Evolutionary conservation across 2,888 invertebrate genomes (phyloP), one percentile per base, ranked within the genome.

Genomic region (Lissocephala sabroskyi): DNA sequence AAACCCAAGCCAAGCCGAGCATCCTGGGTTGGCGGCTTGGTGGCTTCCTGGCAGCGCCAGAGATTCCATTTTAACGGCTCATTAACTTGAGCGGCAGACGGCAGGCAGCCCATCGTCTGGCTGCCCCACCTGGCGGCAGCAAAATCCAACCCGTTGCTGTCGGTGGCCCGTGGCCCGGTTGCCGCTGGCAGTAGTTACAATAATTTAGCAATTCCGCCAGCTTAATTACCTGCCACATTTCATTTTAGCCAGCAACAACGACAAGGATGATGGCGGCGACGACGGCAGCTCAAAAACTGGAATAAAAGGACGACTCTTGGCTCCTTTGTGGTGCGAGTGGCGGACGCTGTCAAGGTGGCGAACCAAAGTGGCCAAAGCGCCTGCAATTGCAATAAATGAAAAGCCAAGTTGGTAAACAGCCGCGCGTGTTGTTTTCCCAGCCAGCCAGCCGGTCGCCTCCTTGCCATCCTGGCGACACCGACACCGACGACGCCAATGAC

Each of bases 141-240:
- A 4, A 26, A 6, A 9, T 9, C 26, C 26, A 4, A 26, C 26
- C n/a, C 6, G 18, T 39, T 5, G 46, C 30, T 16, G 14, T 14
- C 23, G 23, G 13, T 29, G 18, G 2, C 6, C 9, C 26, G 9
- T 11, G 41, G 9, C 2, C 26, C 9, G 28, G 44, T 18, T 29
- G 47, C 28, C 16, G 13, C 36, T 9, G 0, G 14, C 41, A 14
- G 18, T 45, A 64, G 57, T 68, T 68, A 76, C 62, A 79, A 82
- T 82, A 83, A 82, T 82, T 82, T 82, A 74, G 77, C 78, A 82
- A 83, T 83, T 82, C 78, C 73, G 74, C 76, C 75, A 64, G 76
- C 82, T 81, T 82, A 82, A 82, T 83, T 82, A 80, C 82, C 74
- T 75, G 77, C 76, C 81, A 82, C 82, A 82, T 83, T 82, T 83